A percentile compares a stretch with the other conserved stretches of the same genome.
phyloP scores from a whole-genome alignment of 2,888 invertebrate genomes.

The Phrixothrix hirtus region DNA sequence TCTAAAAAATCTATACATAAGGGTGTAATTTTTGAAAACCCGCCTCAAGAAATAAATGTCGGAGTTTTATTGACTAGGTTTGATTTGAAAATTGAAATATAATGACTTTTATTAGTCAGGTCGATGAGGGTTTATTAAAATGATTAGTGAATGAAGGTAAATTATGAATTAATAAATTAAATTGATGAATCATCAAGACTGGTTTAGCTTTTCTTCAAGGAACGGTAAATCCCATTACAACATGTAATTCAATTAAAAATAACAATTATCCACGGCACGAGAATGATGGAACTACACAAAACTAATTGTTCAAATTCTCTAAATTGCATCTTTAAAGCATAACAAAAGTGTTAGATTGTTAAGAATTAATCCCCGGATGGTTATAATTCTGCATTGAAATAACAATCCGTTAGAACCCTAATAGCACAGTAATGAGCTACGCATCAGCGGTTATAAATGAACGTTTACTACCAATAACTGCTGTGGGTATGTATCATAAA shows the following conservation, averaged over 20 bases:
- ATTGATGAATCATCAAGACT: not conserved
- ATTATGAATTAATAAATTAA: not conserved
- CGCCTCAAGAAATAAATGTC: too few species aligned
- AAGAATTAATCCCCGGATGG: too few species aligned
- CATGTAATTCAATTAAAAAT: not conserved
- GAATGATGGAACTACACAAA: not conserved
- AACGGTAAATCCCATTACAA: not conserved
- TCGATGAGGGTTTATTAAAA: not conserved
- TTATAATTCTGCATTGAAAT: not conserved
- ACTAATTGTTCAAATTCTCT: not conserved
- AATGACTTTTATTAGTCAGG: slow-evolving; percentile 14
- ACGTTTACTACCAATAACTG: too few species aligned
- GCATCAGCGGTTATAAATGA: slow-evolving; percentile 35
- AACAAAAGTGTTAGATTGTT: not conserved
- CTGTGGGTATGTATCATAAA: too few species aligned
- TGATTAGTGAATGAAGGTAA: too few species aligned
- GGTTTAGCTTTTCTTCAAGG: not conserved
- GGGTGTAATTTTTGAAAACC: not conserved
- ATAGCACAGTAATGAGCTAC: slow-evolving; percentile 37
- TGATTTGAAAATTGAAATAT: slow-evolving; percentile 22
- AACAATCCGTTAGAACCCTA: slow-evolving; percentile 34
- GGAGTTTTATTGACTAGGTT: too few species aligned
- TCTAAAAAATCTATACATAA: not conserved
- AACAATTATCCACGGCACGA: not conserved
- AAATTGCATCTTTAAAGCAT: not conserved